phyloP scores from a whole-genome alignment of 2,888 invertebrate species.

The Halictus ligatus region DNA sequence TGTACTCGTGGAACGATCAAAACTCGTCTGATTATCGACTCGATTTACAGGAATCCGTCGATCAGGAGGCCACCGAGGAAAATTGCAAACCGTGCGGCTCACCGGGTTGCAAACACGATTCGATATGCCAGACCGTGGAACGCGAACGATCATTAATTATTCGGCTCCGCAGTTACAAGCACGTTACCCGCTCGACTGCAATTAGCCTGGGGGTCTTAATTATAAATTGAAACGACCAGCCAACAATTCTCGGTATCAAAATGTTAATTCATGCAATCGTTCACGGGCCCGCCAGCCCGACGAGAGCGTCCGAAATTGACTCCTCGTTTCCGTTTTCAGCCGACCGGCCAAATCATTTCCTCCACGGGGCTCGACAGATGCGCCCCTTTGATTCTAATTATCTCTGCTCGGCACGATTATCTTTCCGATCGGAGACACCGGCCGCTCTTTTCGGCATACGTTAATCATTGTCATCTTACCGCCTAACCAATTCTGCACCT shows the following conservation, averaged over 20 bases:
- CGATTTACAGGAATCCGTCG: not conserved
- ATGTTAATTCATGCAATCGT: conserved; percentile 47
- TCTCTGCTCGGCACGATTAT: not conserved
- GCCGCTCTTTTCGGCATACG: not conserved
- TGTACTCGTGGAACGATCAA: not conserved
- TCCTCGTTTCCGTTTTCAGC: conserved; percentile 16
- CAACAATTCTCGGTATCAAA: conserved; percentile 26
- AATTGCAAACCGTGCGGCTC: not conserved
- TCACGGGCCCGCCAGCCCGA: conserved; percentile 7
- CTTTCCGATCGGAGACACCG: not conserved
- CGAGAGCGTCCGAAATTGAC: conserved; percentile 3
- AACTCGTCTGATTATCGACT: not conserved
- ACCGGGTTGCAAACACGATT: conserved; percentile 14
- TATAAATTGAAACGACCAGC: conserved; percentile 43
- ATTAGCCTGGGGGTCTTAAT: conserved; percentile 41
- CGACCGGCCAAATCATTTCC: not conserved
- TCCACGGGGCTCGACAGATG: not conserved
- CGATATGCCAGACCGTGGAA: conserved; percentile 2
- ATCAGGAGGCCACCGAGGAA: not conserved
- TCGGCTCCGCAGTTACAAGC: conserved; percentile 25
- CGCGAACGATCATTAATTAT: conserved; percentile 40
- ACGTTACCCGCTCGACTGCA: conserved; percentile 20
- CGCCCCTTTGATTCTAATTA: not conserved
- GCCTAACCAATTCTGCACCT: too few species aligned
- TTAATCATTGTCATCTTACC: too few species aligned